phyloP scores from a whole-genome alignment of 1,140 invertebrate species.

The Rhopalosiphum maidis region DNA sequence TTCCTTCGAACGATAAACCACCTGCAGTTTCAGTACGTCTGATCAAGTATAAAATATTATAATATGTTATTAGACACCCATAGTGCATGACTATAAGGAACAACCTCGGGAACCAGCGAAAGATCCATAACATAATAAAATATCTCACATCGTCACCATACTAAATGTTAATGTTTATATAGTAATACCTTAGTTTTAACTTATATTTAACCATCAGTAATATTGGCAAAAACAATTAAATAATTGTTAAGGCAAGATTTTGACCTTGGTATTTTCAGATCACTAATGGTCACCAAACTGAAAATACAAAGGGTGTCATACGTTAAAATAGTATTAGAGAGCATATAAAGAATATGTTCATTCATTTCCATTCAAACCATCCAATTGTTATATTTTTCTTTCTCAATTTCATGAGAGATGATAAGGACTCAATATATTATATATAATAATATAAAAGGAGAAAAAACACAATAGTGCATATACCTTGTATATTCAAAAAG shows the following conservation, averaged over 20 bases:
- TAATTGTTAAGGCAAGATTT: neutral
- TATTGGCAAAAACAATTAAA: neutral
- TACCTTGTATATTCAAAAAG: constrained; percentile 3
- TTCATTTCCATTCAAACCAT: neutral
- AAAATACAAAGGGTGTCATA: neutral
- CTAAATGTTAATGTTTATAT: neutral
- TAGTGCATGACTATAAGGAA: neutral
- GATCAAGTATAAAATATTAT: neutral
- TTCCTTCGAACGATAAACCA: neutral
- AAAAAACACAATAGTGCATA: neutral
- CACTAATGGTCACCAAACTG: neutral
- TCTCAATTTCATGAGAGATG: neutral
- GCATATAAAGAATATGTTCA: neutral
- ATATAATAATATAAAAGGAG: neutral
- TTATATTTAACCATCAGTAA: neutral
- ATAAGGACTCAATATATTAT: neutral
- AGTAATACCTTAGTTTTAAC: neutral
- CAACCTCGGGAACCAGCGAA: neutral
- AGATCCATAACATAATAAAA: neutral
- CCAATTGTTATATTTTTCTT: neutral
- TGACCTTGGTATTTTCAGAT: neutral
- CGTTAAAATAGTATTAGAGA: neutral
- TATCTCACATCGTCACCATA: neutral
- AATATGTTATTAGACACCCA: neutral
- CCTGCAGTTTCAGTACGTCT: constrained; percentile 1